Evolutionary conservation across 2,888 invertebrate genomes (phyloP), one percentile per base, ranked within the genome.

Genomic region (Chymomyza fuscimana): DNA sequence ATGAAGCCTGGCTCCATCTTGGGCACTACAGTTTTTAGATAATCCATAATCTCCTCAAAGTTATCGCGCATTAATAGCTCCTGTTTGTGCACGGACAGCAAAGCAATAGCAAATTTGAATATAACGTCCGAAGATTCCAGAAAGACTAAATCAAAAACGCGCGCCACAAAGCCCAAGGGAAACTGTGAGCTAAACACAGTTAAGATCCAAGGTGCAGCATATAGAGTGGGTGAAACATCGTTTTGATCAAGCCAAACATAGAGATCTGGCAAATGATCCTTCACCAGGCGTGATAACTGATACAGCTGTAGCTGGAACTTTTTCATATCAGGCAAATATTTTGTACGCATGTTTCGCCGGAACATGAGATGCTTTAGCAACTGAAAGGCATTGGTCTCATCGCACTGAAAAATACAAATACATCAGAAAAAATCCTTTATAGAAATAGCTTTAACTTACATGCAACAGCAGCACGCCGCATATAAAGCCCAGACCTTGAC

Each of bases 171-270:
- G 2, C 98, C 98, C 22, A 99, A 92, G 0, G 98, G 98, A 91
- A 99, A 99, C 92, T 98, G 98, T 65, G 98, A 98, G 56, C 99
- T 98, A 92, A 99, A 99, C 5, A 91, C 91, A 0, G 99, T 99
- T 4, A 99, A 93, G 89, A 99, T 95, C 99, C 99, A 99, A 0
- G 99, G 98, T 0, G 99, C 98, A 0, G 98, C 98, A 91, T 98
- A 99, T 5, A 99, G 92, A 0, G 98, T 98, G 0, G 98, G 98
- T 0, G 97, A 96, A 6, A 99, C 97, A 92, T 99, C 98, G 89
- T 98, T 94, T 15, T 94, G 93, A 86, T 97, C 96, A 78, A 98
- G 94, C 92, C 98, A 98, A 5, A 95, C 94, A 92, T 98, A 97
- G 54, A 99, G 93, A 69, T 97, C 96, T 0, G 96, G 96, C 74